Base-by-base conservation (phyloP, 2,113 vertebrate species). In the Tichodroma muraria region DNA sequence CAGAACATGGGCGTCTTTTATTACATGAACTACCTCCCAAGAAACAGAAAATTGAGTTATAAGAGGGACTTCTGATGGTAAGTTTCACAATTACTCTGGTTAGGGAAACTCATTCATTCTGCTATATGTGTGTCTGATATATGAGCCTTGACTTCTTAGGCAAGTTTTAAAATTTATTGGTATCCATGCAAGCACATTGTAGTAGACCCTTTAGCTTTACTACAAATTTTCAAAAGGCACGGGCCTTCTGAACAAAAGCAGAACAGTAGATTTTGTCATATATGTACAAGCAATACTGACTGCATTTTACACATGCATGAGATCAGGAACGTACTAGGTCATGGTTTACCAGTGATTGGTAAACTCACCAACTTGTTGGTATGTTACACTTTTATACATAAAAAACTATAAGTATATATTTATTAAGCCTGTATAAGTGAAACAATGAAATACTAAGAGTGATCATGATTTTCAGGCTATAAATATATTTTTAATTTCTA, bases 301-400 rank as follows among this genome's bases (percentile, higher is more conserved):
- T 64, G 21, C 7, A 13, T 68, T 94, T 94, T 60, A 44, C 13
- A 37, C 3, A 7, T 31, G 4, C 16, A 56, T 50, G 31, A 71
- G 16, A 68, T 54, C 8, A 68, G 38, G 15, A 66, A 37, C 4
- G 30, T 21, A 31, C 22, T 38, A 28, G 6, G 11, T 64, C 33
- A 25, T 53, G 13, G 4, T 35, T n/a, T 68, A 35, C 14, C 40
- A 54, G 24, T 0, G 0, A 16, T 7, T 54, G 9, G 30, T 9
- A 49, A 83, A 80, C 5, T 60, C 64, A 44, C 4, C 6, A 71
- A n/a, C 16, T 44, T 42, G 5, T 44, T 42, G 9, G 1, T 35
- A 21, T 66, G 35, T 22, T 59, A 37, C 19, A 31, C 3, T 35
- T 75, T 37, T 24, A 45, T 44, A n/a, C 5, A n/a, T n/a, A n/a